phyloP scores from a whole-genome alignment of 2,888 invertebrate species.

The Scaeva pyrastri region DNA sequence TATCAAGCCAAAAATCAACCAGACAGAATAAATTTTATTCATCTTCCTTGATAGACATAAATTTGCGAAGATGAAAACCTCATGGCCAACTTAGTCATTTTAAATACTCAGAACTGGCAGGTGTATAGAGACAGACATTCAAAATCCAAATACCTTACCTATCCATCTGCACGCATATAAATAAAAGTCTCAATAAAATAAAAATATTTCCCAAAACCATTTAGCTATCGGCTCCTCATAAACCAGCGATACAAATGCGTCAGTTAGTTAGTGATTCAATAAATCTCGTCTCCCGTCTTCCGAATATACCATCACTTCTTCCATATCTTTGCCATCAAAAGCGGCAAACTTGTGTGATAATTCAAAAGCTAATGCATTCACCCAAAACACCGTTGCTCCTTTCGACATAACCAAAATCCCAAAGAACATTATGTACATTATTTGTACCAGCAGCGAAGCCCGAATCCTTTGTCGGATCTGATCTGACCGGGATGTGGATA shows the following conservation, averaged over 20 bases:
- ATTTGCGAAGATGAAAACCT: too few relatives aligned
- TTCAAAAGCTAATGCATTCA: slow-evolving; percentile 72
- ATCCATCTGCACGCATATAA: slow-evolving; percentile 20
- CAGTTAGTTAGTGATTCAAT: slow-evolving; percentile 61
- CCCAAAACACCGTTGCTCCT: slow-evolving; percentile 40
- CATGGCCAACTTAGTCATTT: neutral
- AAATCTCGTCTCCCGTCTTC: slow-evolving; percentile 43
- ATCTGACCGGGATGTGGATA: slow-evolving; percentile 12
- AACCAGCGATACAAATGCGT: slow-evolving; percentile 69
- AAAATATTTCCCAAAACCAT: slow-evolving; percentile 55
- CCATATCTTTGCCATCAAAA: slow-evolving; percentile 50
- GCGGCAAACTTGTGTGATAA: slow-evolving; percentile 73
- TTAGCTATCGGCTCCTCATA: slow-evolving; percentile 69
- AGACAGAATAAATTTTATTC: neutral
- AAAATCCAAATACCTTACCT: neutral
- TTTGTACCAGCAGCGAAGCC: slow-evolving; percentile 59
- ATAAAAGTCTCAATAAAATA: slow-evolving; percentile 67
- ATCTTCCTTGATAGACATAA: neutral
- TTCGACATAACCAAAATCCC: slow-evolving; percentile 32
- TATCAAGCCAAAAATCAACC: neutral
- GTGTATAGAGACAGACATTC: slow-evolving; percentile 26
- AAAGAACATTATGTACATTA: slow-evolving; percentile 66
- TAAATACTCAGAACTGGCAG: slow-evolving; percentile 54
- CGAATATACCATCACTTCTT: slow-evolving; percentile 22
- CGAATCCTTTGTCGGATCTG: slow-evolving; percentile 66